Percentiles rank a stretch among this genome's conserved stretches.
phyloP scores from a whole-genome alignment of 2,113 vertebrate species.

The Pollachius pollachius region DNA sequence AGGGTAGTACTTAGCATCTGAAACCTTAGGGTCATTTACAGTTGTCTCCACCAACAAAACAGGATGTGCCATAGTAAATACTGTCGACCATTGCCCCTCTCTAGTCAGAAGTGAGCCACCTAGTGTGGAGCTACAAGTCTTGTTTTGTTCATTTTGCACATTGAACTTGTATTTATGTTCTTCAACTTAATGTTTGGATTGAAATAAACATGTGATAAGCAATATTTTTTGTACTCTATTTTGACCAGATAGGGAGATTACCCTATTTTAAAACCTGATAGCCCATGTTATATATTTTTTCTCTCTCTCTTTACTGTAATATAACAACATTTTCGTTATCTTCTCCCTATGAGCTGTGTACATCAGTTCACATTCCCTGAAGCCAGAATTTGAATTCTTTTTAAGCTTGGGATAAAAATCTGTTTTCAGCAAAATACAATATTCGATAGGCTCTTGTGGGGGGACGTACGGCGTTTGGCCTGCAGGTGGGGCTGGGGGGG shows the following conservation, averaged over 20 bases:
- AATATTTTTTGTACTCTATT: neutral
- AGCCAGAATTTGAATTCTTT: no score
- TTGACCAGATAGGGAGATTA: neutral
- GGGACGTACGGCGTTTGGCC: no score
- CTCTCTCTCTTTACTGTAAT: neutral
- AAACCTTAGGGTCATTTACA: constrained; percentile 18
- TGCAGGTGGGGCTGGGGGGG: no score
- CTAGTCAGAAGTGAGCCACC: neutral
- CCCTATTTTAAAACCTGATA: no score
- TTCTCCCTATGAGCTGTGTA: no score
- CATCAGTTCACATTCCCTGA: no score
- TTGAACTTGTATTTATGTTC: constrained; percentile 55
- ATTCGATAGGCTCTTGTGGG: no score
- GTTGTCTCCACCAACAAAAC: constrained; percentile 23
- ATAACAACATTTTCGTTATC: no score
- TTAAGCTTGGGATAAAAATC: no score
- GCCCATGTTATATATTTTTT: no score
- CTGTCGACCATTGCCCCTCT: constrained; percentile 16
- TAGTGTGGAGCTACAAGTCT: constrained; percentile 23
- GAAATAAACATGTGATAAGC: constrained; percentile 57
- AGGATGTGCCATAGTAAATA: constrained; percentile 49
- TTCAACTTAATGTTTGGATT: constrained; percentile 59
- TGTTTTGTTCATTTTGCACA: constrained; percentile 49
- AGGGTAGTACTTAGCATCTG: constrained; percentile 15
- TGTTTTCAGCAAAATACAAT: no score